Base-by-base conservation (phyloP, 2,888 invertebrate species). In the Diarsia mendica region DNA sequence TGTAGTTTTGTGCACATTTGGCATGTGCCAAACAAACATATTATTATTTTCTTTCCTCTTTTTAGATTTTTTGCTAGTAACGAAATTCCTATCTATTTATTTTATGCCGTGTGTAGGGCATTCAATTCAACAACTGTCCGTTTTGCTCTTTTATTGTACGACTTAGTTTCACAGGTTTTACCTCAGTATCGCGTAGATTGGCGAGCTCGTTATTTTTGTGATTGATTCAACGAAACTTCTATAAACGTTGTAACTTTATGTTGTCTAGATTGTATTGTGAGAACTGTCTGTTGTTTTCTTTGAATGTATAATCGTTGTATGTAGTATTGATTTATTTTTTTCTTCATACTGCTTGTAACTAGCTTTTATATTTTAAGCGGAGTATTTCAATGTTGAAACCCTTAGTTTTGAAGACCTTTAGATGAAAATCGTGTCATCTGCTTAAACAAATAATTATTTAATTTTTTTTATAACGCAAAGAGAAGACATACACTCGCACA, bases 41-140 rank as follows among this genome's bases (percentile, higher is more conserved):
- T 39, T 39, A 39, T 39, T 44, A 33, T 39, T 39, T 61, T 39
- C 10, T 6, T 39, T 61, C 1, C 39, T 33, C 60, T 33, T 60
- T 58, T 55, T 55, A 11, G 13, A n/a, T n/a, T 55, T 55, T 39
- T 63, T 63, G 8, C n/a, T 78, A 64, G 67, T 69, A 74, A 80
- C 83, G 46, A 79, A 86, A 82, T 77, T 72, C 61, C 63, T 69
- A 55, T 64, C 65, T 85, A 75, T 83, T 87, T 76, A 69, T 85
- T 79, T 77, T 77, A 63, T 74, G 60, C 61, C 58, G 39, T 28
- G 51, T 28, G 44, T 65, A 51, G n/a, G 61, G 49, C 71, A 82
- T 73, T 82, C 53, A 79, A 75, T 75, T 72, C 66, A 64, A 44
- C 44, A 46, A 23, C 28, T 39, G 61, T 46, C 33, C 9, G 49